phyloP scores from a whole-genome alignment of 2,113 vertebrate species.

The Ardeotis arabs region DNA sequence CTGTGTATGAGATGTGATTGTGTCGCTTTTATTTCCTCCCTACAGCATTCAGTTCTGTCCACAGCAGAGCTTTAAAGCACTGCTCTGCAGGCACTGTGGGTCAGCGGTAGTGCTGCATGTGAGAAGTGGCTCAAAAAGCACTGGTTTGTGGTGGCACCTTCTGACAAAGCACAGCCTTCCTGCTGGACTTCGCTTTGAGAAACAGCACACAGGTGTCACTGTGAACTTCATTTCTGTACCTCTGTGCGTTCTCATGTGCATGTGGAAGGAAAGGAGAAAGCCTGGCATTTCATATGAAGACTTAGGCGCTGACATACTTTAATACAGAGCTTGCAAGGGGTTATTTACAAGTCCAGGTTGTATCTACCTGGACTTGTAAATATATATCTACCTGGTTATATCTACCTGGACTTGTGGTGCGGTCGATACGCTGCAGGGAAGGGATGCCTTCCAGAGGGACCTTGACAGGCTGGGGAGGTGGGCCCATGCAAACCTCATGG shows the following conservation, averaged over 20 bases:
- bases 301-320: background rate
- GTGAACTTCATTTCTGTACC: background rate
- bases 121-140: background rate
- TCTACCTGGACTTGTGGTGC: no score
- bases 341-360: background rate
- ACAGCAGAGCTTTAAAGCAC: background rate
- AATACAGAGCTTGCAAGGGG: background rate
- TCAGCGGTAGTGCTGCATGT: background rate
- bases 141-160: background rate
- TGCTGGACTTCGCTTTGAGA: background rate
- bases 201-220: background rate
- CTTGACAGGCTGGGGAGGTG: no score
- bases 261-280: background rate
- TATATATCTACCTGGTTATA: no score
- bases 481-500: no score
- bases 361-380: no score
- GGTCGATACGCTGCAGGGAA: no score
- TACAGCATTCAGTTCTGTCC: background rate
- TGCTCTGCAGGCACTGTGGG: background rate
- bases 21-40: background rate
- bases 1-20: background rate
- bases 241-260: accelerated
- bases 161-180: background rate
- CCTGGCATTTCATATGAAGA: background rate
- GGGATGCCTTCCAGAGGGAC: no score